Evolutionary conservation across 2,797 vertebrate genomes (phyloP).

Genomic region (Pempheris klunzingeri): DNA sequence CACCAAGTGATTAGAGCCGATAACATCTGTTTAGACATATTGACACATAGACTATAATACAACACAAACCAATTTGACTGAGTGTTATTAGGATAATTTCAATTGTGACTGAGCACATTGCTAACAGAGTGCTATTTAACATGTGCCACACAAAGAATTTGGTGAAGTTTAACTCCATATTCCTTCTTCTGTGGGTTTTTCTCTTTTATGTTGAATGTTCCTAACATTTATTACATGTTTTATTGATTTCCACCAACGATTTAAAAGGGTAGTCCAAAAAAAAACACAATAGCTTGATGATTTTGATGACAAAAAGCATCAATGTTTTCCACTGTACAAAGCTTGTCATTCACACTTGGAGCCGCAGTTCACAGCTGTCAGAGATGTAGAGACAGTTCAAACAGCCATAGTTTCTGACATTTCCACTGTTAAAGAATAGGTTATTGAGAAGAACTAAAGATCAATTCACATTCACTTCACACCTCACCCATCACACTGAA

Average conservation of each 20-base stretch:
- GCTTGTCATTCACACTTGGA: slow-evolving; percentile 56
- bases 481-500: slow-evolving; percentile 58
- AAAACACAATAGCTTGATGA: slow-evolving; percentile 8
- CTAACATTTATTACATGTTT: slow-evolving; percentile 51
- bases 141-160: slow-evolving; percentile 1
- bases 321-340: slow-evolving; percentile 53
- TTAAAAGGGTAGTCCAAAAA: slow-evolving; percentile 31
- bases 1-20: background rate
- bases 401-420: slow-evolving; percentile 59
- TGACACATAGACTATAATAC: background rate
- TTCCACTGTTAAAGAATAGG: slow-evolving; percentile 47
- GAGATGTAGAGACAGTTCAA: slow-evolving; percentile 58
- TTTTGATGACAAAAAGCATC: slow-evolving; percentile 32
- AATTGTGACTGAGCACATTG: background rate
- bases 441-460: slow-evolving; percentile 57
- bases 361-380: slow-evolving; percentile 65
- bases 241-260: slow-evolving; percentile 43
- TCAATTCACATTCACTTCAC: slow-evolving; percentile 71
- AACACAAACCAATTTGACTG: background rate
- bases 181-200: slow-evolving; percentile 1
- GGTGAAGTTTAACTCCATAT: background rate
- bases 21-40: background rate
- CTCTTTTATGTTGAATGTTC: slow-evolving; percentile 7
- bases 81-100: background rate
- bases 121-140: slow-evolving; percentile 6